phyloP scores from a whole-genome alignment of 2,797 vertebrate species.

The Hydrophis major region DNA sequence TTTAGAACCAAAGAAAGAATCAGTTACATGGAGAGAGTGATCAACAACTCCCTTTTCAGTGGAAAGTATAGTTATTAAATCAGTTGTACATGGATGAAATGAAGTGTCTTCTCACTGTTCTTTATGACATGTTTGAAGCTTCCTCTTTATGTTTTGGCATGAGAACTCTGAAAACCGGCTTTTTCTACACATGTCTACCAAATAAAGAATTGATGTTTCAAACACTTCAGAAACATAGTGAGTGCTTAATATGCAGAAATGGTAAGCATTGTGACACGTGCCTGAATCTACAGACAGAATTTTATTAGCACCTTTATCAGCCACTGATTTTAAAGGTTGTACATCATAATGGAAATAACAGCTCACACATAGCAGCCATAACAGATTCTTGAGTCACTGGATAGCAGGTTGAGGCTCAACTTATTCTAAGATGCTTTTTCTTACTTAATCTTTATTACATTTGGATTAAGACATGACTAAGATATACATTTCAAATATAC shows the following conservation, averaged over 20 bases:
- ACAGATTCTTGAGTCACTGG: conserved; percentile 17
- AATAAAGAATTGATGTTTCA: background rate
- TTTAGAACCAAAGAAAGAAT: background rate
- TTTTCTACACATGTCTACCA: background rate
- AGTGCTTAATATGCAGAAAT: background rate
- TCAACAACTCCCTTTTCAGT: background rate
- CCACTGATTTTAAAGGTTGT: conserved; percentile 10
- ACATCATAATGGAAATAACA: conserved; percentile 22
- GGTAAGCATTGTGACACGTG: background rate
- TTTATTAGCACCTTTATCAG: conserved; percentile 24
- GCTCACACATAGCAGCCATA: conserved; percentile 14
- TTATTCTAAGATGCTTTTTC: conserved; percentile 12
- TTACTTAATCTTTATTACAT: conserved; percentile 19
- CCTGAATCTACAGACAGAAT: background rate
- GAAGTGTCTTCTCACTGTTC: background rate
- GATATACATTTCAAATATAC: background rate
- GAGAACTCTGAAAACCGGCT: background rate
- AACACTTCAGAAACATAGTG: background rate
- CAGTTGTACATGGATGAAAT: background rate
- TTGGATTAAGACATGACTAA: conserved; percentile 1
- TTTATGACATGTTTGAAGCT: background rate
- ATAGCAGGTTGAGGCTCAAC: conserved; percentile 13
- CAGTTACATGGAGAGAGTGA: background rate
- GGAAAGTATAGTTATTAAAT: background rate
- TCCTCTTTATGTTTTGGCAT: background rate